These are phyloP conservation scores for Pachyramphus minor DNA, from an alignment of 2,113 vertebrate genomes.

Conservation along the genomic window DNA sequence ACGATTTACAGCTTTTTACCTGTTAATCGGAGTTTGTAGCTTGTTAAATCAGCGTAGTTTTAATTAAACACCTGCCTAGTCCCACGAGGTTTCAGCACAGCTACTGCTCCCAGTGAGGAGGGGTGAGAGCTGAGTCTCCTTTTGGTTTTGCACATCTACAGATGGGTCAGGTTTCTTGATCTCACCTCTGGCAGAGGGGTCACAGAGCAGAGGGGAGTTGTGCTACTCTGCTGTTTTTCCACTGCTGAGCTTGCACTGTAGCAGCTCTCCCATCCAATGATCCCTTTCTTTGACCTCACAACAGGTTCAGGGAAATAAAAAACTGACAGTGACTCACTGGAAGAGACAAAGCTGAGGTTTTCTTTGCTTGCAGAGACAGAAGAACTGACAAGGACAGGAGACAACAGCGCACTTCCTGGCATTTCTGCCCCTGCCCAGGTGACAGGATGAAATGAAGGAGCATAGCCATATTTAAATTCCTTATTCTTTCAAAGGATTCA, in stretches of 20 bases:
- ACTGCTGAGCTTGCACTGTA: background rate
- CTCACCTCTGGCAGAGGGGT: background rate
- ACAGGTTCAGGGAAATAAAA: background rate
- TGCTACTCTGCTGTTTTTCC: background rate
- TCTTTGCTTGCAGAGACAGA: background rate
- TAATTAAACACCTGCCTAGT: background rate
- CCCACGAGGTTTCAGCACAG: background rate
- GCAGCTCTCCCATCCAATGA: background rate
- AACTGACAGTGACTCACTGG: background rate
- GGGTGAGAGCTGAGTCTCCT: background rate
- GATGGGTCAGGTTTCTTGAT: background rate
- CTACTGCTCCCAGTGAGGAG: background rate
- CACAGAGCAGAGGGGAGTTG: background rate
- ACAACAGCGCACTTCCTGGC: background rate
- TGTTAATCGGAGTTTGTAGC: background rate
- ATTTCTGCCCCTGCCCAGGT: background rate
- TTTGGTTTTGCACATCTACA: background rate
- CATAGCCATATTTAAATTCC: background rate
- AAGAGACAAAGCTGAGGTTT: background rate
- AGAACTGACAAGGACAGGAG: background rate
- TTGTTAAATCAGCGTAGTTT: background rate
- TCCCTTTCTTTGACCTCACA: background rate
- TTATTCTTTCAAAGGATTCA: background rate
- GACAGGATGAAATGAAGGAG: background rate
- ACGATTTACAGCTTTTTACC: background rate